phyloP scores from a whole-genome alignment of 2,113 vertebrate genomes.

The Serinus canaria region DNA sequence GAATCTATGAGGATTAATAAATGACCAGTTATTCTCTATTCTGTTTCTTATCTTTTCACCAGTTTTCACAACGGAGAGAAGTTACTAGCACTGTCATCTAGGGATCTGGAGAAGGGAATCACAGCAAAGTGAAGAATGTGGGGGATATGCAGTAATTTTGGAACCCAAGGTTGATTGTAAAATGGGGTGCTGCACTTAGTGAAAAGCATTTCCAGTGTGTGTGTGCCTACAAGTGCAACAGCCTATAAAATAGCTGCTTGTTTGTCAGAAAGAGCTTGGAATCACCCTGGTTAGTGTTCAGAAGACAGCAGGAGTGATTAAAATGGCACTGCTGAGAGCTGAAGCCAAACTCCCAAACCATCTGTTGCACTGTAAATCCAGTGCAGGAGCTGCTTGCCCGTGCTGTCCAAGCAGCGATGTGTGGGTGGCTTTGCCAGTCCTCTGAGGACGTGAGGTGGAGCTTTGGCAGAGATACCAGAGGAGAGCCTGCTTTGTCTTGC shows the following conservation, averaged over 20 bases:
- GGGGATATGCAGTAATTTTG: not conserved
- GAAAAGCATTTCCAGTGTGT: not conserved
- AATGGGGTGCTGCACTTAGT: not conserved
- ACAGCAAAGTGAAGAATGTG: not conserved
- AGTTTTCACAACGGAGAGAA: not conserved
- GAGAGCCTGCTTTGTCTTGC: not conserved
- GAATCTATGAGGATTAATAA: not conserved
- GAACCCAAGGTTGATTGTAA: not conserved
- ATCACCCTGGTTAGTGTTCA: not conserved
- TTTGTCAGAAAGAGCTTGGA: not conserved
- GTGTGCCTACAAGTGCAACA: accelerated
- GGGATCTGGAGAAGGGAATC: not conserved
- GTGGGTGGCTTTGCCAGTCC: not conserved
- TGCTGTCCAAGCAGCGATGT: accelerated
- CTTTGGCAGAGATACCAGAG: not conserved
- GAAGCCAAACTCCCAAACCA: not conserved
- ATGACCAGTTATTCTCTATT: not conserved
- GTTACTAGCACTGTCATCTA: not conserved
- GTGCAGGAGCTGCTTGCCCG: accelerated
- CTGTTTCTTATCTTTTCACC: not conserved
- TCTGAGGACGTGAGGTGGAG: accelerated
- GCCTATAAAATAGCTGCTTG: not conserved
- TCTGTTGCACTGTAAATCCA: not conserved
- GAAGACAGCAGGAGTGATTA: not conserved
- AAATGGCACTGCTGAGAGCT: not conserved